Conservation (phyloP, 1,140 invertebrate species). For the Drepana arcuata region DNA sequence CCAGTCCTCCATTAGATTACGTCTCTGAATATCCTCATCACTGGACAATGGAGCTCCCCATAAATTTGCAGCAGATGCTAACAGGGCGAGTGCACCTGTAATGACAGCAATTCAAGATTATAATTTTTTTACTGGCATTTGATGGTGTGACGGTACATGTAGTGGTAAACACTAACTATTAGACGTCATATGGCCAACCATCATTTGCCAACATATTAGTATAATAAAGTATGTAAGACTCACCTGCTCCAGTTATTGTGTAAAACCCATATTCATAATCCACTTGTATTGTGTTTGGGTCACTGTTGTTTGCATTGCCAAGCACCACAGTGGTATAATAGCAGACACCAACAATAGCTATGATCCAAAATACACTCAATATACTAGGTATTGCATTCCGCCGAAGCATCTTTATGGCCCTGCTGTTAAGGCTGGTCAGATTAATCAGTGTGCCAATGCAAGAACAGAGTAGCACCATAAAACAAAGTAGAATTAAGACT, state of each 20-base stretch:
- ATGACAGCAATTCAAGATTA: constrained; percentile 9
- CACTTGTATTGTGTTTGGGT: constrained; percentile 58
- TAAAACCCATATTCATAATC: constrained; percentile 74
- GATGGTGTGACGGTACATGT: too few relatives aligned
- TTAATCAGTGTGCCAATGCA: constrained; percentile 71
- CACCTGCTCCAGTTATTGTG: constrained; percentile 72
- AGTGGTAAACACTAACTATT: too few relatives aligned
- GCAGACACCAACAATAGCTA: constrained; percentile 71
- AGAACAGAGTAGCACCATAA: constrained; percentile 69
- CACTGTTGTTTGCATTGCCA: constrained; percentile 57
- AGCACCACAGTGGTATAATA: constrained; percentile 70
- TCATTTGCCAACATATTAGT: too few relatives aligned
- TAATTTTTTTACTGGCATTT: too few relatives aligned
- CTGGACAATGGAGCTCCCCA: constrained; percentile 56
- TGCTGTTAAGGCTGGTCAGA: constrained; percentile 64
- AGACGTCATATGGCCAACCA: too few relatives aligned
- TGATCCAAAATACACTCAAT: constrained; percentile 70
- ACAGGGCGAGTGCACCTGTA: constrained; percentile 48
- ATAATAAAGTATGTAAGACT: constrained; percentile 15
- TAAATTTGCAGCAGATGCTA: constrained; percentile 56
- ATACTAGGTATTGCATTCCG: constrained; percentile 71
- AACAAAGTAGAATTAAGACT: constrained; percentile 68
- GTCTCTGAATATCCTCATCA: constrained; percentile 54
- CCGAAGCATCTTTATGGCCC: constrained; percentile 62
- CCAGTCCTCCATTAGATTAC: constrained; percentile 63